Evolutionary conservation across 37 sponge, comb jelly and placozoan species (phyloP).

Genomic region (Haliclona indistincta): DNA sequence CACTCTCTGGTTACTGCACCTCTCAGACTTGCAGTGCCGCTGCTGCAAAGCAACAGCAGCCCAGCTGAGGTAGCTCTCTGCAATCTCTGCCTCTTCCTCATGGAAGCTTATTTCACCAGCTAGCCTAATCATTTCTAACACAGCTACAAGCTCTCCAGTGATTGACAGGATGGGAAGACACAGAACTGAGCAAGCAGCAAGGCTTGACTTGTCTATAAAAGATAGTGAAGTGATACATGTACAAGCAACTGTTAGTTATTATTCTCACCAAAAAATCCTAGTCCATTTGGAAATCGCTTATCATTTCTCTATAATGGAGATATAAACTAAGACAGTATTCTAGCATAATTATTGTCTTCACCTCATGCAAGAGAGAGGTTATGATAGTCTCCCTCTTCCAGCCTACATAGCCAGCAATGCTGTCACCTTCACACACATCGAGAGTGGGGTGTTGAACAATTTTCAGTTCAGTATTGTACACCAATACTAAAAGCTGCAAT

Average conservation of each 20-base stretch:
- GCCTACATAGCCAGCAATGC: constrained; percentile 40
- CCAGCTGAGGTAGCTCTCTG: constrained; percentile 3
- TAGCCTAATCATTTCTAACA: constrained; percentile 25
- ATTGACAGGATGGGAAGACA: constrained; percentile 23
- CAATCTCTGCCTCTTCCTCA: constrained; percentile 36
- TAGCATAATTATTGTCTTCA: neutral
- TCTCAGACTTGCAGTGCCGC: too few species aligned
- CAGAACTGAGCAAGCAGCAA: constrained; percentile 3
- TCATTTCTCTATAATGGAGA: constrained; percentile 8
- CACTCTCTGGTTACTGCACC: neutral
- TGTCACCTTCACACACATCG: constrained; percentile 11
- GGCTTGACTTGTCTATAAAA: too few species aligned
- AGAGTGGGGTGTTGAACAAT: too few species aligned
- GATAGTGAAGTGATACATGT: neutral
- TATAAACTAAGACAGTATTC: neutral
- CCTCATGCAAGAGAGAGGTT: constrained; percentile 6
- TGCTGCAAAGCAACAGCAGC: constrained; percentile 4
- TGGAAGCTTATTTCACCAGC: constrained; percentile 10
- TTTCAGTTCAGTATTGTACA: too few species aligned
- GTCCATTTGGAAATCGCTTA: constrained; percentile 4
- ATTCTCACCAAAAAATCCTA: constrained; percentile 3
- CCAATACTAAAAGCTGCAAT: too few species aligned
- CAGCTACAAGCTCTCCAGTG: constrained; percentile 16
- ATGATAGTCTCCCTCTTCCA: constrained; percentile 6
- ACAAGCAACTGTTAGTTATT: neutral